Percentiles rank a stretch among this genome's conserved stretches.
phyloP scores from a whole-genome alignment of 2,113 vertebrate species.

The Seriola quinqueradiata region DNA sequence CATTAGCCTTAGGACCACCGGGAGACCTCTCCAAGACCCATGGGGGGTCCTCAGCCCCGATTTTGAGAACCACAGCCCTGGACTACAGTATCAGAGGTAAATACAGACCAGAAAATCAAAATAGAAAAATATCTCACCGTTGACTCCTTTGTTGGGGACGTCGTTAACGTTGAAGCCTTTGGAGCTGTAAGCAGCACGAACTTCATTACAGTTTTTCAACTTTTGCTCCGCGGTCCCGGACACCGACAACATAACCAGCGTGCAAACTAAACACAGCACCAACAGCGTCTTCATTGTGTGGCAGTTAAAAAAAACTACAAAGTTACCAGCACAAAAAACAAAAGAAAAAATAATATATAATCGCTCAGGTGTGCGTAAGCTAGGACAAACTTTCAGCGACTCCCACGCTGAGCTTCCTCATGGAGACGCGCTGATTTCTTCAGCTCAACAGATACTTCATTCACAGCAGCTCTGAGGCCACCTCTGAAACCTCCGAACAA shows the following conservation, averaged over 20 bases:
- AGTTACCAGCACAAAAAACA: background rate
- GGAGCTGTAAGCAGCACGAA: constrained; percentile 89
- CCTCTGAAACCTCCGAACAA: background rate
- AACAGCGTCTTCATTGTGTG: constrained; percentile 78
- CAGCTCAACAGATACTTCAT: constrained; percentile 69
- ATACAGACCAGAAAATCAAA: background rate
- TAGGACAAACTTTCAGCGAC: constrained; percentile 63
- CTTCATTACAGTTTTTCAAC: constrained; percentile 92
- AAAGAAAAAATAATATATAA: background rate
- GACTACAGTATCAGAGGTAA: background rate
- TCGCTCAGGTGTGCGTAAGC: constrained; percentile 39
- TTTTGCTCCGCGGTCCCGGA: constrained; percentile 86
- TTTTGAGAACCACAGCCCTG: constrained; percentile 10
- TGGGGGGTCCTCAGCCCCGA: constrained; percentile 20
- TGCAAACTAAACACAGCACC: constrained; percentile 79
- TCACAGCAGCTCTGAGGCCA: constrained; percentile 56
- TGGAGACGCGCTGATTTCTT: constrained; percentile 76
- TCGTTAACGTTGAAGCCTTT: constrained; percentile 94
- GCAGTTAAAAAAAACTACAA: background rate
- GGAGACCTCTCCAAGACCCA: background rate
- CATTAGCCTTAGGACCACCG: constrained; percentile 11
- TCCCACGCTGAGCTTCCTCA: constrained; percentile 78
- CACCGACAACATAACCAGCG: constrained; percentile 79
- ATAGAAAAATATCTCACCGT: constrained; percentile 82
- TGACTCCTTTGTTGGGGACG: constrained; percentile 90